Percentiles rank a stretch among this genome's conserved stretches.
Conservation (phyloP, 2,888 invertebrate species). For the Acleris holmiana region DNA sequence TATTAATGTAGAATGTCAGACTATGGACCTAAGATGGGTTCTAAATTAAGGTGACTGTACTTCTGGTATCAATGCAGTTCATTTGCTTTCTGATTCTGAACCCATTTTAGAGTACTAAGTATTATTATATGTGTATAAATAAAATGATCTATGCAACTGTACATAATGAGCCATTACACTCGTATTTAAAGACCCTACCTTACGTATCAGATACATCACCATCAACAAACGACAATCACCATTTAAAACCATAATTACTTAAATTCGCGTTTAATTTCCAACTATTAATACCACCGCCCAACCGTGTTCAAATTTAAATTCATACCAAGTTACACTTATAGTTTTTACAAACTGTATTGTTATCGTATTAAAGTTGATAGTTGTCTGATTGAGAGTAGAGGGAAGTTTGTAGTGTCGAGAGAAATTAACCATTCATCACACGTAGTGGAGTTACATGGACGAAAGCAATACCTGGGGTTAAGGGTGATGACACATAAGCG, state of each 20-base stretch:
- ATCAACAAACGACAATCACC: background rate
- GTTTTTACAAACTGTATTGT: background rate
- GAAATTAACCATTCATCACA: conserved; percentile 37
- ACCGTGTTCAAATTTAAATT: conserved; percentile 21
- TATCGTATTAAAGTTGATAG: background rate
- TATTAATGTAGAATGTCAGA: no score
- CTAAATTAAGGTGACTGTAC: no score
- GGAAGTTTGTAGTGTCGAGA: background rate
- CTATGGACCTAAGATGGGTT: no score
- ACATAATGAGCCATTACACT: no score
- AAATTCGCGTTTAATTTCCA: conserved; percentile 27
- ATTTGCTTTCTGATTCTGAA: no score
- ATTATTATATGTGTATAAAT: no score
- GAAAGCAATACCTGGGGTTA: conserved; percentile 29
- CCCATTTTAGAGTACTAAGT: no score
- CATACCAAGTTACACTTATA: conserved; percentile 8
- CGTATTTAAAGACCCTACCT: no score
- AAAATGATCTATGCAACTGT: no score
- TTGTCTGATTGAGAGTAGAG: background rate
- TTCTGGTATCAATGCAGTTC: no score
- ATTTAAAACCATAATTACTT: conserved; percentile 22
- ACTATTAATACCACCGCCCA: conserved; percentile 25
- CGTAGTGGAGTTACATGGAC: conserved; percentile 21
- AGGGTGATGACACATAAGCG: conserved; percentile 8
- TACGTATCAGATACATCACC: no score